Percentiles rank a stretch among this genome's conserved stretches.
phyloP scores from a whole-genome alignment of 2,797 vertebrate genomes.

The Karalla daura region DNA sequence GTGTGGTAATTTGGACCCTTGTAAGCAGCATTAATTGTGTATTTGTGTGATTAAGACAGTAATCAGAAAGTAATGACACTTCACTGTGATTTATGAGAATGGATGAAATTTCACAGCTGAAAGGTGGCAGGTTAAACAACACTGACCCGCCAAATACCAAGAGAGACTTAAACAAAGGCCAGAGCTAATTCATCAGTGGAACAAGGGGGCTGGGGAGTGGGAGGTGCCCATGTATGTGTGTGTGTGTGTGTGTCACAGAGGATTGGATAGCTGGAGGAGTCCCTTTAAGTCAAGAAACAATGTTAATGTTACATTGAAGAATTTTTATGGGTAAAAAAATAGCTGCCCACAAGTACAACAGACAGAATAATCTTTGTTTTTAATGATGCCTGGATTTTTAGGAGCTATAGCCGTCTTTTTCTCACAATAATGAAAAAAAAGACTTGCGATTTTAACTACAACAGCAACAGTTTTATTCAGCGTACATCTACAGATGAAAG shows the following conservation, averaged over 20 bases:
- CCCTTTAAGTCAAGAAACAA: conserved; percentile 13
- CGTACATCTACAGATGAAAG: conserved; percentile 60
- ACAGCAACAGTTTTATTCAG: conserved; percentile 46
- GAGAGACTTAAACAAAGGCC: conserved; percentile 70
- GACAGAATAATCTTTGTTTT: conserved; percentile 13
- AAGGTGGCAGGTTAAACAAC: conserved; percentile 75
- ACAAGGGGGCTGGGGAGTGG: conserved; percentile 12
- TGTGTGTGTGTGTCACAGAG: conserved; percentile 20
- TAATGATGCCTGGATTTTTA: conserved; percentile 27
- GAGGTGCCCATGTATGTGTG: too few species aligned
- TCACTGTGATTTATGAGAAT: conserved; percentile 76
- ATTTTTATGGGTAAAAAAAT: conserved; percentile 8
- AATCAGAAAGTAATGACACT: conserved; percentile 79
- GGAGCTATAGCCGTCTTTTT: conserved; percentile 18
- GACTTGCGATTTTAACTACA: conserved; percentile 29
- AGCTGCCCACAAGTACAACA: neutral
- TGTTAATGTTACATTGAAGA: conserved; percentile 1
- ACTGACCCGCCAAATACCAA: conserved; percentile 66
- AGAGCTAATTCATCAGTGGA: conserved; percentile 52
- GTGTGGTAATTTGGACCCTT: conserved; percentile 47
- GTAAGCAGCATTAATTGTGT: conserved; percentile 57
- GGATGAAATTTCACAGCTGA: conserved; percentile 69
- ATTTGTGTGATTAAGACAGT: conserved; percentile 70
- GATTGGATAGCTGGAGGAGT: neutral
- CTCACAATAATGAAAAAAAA: conserved; percentile 13